Base-by-base conservation (phyloP, 1,140 invertebrate genomes). In the Drosophila navojoa region DNA sequence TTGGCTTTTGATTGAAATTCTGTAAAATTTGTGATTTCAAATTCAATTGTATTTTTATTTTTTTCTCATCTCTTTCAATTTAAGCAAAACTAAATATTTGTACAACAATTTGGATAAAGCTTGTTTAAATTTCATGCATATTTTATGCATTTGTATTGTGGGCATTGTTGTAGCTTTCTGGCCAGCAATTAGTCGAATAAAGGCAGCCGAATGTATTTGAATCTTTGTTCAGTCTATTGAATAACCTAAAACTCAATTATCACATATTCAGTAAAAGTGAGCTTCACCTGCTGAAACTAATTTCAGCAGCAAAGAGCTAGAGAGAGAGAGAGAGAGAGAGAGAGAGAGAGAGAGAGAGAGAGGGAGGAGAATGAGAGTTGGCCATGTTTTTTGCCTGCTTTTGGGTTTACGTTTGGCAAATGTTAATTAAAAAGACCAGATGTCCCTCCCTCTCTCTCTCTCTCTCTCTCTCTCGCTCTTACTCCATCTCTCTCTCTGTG, bases 221-320 rank as follows among this genome's bases (percentile, higher is more conserved):
- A n/a, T 54, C 10, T 50, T 55, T 58, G 47, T 58, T 35, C 32
- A 49, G 64, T 74, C 44, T 70, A 81, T 76, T 73, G 79, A 63
- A 70, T 71, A 62, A 58, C 44, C 76, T 63, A 68, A 76, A 87
- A 76, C 81, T 71, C 82, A 86, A 87, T 87, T 86, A 87, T 86
- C 81, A 81, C 82, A 78, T 79, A 78, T 76, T 78, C 82, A 72
- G 63, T 49, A 29, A 53, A 86, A 76, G 60, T 71, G 71, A 60
- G 59, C 55, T 61, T 76, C n/a, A 62, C 44, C 62, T 59, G 49
- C 42, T 38, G 54, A 70, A 60, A 61, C 42, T 55, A 55, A 68
- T 68, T 68, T 68, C 38, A 15, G 11, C 47, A 13, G 25, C 27
- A 9, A n/a, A 11, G 9, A 38, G 40, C n/a, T 35, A 40, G 16